A percentile compares a stretch with the other conserved stretches of the same genome.
Evolutionary conservation across 2,113 vertebrate species (phyloP).

Genomic region (Propithecus coquereli): DNA sequence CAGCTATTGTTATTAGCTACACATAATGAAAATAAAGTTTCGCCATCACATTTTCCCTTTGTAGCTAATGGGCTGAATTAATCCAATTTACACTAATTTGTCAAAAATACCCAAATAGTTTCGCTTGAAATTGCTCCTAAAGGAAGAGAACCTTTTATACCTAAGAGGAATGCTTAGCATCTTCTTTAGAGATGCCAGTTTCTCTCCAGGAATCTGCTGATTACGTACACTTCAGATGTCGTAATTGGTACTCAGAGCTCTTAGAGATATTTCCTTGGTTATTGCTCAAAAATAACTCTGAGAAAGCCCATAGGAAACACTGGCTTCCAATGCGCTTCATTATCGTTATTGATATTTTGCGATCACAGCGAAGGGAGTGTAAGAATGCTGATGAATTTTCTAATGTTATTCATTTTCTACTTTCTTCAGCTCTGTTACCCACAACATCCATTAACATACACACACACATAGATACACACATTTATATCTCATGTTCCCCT

Average conservation of each 20-base stretch:
- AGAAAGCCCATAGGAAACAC: not conserved
- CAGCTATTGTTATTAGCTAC: not conserved
- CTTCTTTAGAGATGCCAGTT: not conserved
- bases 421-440: not conserved
- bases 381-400: not conserved
- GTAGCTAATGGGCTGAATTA: constrained; percentile 23
- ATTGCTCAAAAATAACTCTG: not conserved
- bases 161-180: not conserved
- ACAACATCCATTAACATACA: not conserved
- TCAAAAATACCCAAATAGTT: constrained; percentile 55
- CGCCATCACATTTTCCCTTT: not conserved
- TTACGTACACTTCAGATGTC: constrained; percentile 6
- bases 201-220: constrained; percentile 49
- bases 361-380: not conserved
- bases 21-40: constrained; percentile 3
- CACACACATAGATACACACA: not conserved
- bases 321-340: not conserved
- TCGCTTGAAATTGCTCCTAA: constrained; percentile 35
- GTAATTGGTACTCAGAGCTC: not conserved
- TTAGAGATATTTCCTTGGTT: not conserved
- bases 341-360: not conserved
- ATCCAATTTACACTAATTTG: constrained; percentile 45
- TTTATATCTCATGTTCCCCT: not conserved
- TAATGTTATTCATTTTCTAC: not conserved
- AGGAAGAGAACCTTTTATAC: constrained; percentile 34